Evolutionary conservation across 2,797 vertebrate species (phyloP).

Genomic region (Neoniphon sammara): DNA sequence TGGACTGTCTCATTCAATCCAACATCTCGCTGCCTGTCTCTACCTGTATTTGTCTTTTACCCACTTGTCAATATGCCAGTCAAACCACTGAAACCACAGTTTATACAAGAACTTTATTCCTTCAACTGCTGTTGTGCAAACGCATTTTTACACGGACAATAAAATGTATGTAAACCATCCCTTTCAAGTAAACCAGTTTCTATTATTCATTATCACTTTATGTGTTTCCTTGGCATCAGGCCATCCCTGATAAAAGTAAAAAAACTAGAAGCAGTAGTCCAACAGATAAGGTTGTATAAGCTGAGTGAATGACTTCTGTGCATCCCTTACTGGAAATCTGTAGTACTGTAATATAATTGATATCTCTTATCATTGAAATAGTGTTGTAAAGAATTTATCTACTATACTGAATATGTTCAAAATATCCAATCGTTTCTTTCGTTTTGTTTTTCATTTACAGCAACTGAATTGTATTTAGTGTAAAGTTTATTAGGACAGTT

Average conservation of each 20-base stretch:
- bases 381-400: too few species aligned
- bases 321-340: too few species aligned
- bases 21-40: not conserved
- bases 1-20: not conserved
- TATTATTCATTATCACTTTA: not conserved
- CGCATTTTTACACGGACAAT: not conserved
- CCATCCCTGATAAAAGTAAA: constrained; percentile 20
- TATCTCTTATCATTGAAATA: too few species aligned
- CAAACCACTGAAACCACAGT: not conserved
- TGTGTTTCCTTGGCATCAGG: constrained; percentile 30
- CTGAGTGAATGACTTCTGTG: not conserved
- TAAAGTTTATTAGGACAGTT: too few species aligned
- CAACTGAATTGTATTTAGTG: too few species aligned
- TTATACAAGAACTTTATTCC: not conserved
- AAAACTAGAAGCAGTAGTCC: too few species aligned
- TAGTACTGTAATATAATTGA: too few species aligned
- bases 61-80: not conserved
- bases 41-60: not conserved
- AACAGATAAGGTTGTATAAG: constrained; percentile 15
- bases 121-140: not conserved
- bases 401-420: too few species aligned
- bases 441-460: too few species aligned
- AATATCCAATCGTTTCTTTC: too few species aligned
- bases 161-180: constrained; percentile 10
- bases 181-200: not conserved